Base-by-base conservation (phyloP, 2,888 invertebrate genomes). In the Drosophila phalerata region DNA sequence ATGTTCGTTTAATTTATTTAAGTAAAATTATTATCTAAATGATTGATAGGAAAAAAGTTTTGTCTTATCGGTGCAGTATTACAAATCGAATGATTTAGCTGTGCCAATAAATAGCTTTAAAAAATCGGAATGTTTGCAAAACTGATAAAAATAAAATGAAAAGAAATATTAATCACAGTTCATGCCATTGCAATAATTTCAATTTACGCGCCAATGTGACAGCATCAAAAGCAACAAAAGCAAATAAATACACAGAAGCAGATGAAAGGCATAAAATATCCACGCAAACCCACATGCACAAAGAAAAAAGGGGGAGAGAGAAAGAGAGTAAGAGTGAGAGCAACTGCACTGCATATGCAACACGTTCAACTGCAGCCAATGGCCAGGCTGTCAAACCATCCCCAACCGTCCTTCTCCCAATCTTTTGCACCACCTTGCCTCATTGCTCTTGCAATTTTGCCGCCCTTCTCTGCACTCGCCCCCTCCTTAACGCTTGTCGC, bases 151-250 rank as follows among this genome's bases (percentile, higher is more conserved):
- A 10, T 5, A 17, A 55, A 43, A 69, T 56, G 57, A 64, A 77
- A 69, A 71, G 69, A 73, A 80, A 77, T 88, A 84, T 88, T 83
- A 87, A 87, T 87, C 77, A 79, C 79, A 66, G 79, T 65, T 65
- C 65, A 58, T 70, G 70, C 55, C 66, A 63, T 48, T 47, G 88
- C 78, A 89, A 89, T 85, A 89, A 89, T 85, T 85, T 85, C 80
- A 87, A 85, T 85, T 87, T 87, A 64, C 77, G 81, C 71, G 70
- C 69, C 88, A 86, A 85, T 80, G 86, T 83, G 84, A 83, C 88
- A 84, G 83, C 66, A 57, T 57, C 74, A 69, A 62, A 57, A 30
- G 47, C 79, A 76, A 69, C 76, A 79, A 69, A 56, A 61, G 64
- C 58, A 65, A 80, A 74, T 72, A 74, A 52, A 69, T 80, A 75